Conservation (phyloP, 2,888 invertebrate genomes). For the Stratiomys singularior region DNA sequence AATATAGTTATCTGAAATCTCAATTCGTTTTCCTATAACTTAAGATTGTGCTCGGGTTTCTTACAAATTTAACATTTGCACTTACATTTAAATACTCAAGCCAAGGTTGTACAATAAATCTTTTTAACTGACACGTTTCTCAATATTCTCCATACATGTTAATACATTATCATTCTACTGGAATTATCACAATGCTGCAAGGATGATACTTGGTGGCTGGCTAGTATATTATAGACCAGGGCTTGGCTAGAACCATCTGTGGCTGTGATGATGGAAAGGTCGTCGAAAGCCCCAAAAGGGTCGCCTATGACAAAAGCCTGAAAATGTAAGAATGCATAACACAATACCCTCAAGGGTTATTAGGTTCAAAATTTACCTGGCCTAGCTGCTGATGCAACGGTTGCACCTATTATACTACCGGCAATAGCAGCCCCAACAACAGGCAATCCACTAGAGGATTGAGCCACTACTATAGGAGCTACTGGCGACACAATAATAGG, state of each 20-base stretch:
- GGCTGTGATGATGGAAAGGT: not conserved
- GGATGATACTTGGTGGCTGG: no score
- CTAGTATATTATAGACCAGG: no score
- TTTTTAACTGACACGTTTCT: no score
- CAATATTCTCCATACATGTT: no score
- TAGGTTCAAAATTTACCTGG: constrained; percentile 2
- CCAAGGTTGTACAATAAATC: no score
- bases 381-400: not conserved
- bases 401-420: constrained; percentile 2
- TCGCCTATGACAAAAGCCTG: not conserved
- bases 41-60: no score
- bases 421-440: constrained; percentile 10
- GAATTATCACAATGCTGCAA: no score
- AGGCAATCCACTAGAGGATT: not conserved
- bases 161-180: no score
- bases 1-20: no score
- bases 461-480: not conserved
- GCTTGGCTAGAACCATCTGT: not conserved
- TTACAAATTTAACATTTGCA: no score
- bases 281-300: not conserved
- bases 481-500: not conserved
- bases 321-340: not conserved
- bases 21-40: no score
- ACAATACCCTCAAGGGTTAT: not conserved
- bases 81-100: no score